A percentile compares a stretch with the other conserved stretches of the same genome.
Conservation (phyloP, 1,140 invertebrate genomes). For the Drosophila grimshawi region DNA sequence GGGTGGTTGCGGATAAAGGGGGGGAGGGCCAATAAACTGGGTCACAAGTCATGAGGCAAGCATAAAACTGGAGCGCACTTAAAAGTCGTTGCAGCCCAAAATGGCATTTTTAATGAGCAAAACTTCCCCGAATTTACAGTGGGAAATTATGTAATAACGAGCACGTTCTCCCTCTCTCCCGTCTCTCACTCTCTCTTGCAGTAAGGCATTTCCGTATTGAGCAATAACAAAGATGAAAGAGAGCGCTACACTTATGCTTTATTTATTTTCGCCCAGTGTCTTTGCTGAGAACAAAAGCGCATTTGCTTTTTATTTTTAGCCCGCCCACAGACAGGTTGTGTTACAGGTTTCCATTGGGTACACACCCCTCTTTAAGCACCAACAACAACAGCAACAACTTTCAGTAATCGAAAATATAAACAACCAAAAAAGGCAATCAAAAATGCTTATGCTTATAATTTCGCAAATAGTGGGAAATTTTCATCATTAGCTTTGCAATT, state of each 20-base stretch:
- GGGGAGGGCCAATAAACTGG: constrained; percentile 55
- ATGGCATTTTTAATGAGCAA: constrained; percentile 69
- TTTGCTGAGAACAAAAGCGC: constrained; percentile 70
- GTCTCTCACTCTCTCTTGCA: background rate
- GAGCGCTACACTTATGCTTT: constrained; percentile 49
- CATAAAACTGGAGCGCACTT: constrained; percentile 74
- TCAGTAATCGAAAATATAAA: constrained; percentile 1
- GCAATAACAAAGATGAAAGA: constrained; percentile 31
- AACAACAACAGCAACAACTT: constrained; percentile 8
- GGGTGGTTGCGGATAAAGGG: background rate
- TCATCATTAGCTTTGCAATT: background rate
- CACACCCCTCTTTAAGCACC: constrained; percentile 44
- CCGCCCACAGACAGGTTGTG: constrained; percentile 14
- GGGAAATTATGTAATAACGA: constrained; percentile 72
- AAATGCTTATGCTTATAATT: constrained; percentile 18
- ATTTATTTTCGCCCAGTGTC: constrained; percentile 18
- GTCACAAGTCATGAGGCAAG: constrained; percentile 43
- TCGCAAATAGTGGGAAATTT: constrained; percentile 14
- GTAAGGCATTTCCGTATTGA: constrained; percentile 62
- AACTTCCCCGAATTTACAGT: constrained; percentile 67
- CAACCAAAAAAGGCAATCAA: background rate
- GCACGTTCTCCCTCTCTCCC: background rate
- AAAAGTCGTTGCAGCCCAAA: constrained; percentile 69
- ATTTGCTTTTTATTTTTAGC: constrained; percentile 72
- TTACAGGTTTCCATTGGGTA: constrained; percentile 39